Evolutionary conservation across 1,140 invertebrate species (phyloP).

Genomic region (Halesus radiatus): DNA sequence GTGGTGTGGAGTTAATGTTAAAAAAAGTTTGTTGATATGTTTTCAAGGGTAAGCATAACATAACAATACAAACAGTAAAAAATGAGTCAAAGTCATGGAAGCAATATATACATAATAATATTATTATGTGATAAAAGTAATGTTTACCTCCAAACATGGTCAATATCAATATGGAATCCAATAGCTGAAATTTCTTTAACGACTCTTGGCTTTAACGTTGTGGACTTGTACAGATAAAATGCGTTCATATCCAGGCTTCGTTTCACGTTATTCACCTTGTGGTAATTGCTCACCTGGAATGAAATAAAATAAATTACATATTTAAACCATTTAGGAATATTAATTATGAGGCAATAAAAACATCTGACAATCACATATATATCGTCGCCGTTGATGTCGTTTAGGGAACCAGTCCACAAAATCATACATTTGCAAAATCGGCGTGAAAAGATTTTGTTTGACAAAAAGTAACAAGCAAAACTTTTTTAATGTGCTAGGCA

Average conservation of each 20-base stretch:
- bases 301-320: background rate
- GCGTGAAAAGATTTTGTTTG: too few species aligned
- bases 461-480: too few species aligned
- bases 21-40: background rate
- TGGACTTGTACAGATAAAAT: slow-evolving; percentile 63
- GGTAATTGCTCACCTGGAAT: slow-evolving; percentile 63
- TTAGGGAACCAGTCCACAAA: too few species aligned
- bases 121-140: background rate
- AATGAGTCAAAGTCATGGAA: too few species aligned
- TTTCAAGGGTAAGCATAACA: background rate
- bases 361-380: too few species aligned
- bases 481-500: too few species aligned
- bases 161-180: slow-evolving; percentile 66
- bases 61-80: background rate
- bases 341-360: too few species aligned
- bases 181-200: slow-evolving; percentile 58
- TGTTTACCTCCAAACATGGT: slow-evolving; percentile 67
- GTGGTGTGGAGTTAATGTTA: too few species aligned
- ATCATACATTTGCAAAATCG: too few species aligned
- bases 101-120: too few species aligned
- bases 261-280: slow-evolving; percentile 60
- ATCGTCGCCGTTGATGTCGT: too few species aligned
- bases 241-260: slow-evolving; percentile 65
- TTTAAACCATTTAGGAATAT: background rate
- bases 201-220: slow-evolving; percentile 54